phyloP scores from a whole-genome alignment of 2,113 vertebrate genomes.

The Hyla sarda region DNA sequence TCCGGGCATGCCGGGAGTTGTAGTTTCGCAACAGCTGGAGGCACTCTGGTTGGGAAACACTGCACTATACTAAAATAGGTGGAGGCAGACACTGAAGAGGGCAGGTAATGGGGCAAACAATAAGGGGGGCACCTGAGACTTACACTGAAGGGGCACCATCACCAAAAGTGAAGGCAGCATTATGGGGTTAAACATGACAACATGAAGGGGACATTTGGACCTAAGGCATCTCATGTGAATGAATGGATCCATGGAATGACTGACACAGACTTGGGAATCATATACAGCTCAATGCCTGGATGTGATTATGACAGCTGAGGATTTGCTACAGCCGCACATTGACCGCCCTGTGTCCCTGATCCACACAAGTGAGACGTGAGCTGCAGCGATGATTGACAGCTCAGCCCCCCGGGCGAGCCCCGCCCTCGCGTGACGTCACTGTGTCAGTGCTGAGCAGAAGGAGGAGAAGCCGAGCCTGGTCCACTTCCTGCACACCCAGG shows the following conservation, averaged over 20 bases:
- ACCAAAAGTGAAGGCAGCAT: neutral
- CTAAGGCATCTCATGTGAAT: no score
- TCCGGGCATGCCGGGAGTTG: no score
- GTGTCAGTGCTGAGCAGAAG: constrained; percentile 33
- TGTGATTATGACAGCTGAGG: neutral
- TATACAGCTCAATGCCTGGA: neutral
- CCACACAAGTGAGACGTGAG: constrained; percentile 35
- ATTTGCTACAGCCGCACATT: constrained; percentile 8
- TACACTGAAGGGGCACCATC: neutral
- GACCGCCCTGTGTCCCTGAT: constrained; percentile 3
- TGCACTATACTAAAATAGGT: no score
- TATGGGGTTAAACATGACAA: no score
- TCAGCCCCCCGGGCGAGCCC: neutral
- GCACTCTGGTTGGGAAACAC: no score
- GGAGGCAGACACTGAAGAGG: neutral
- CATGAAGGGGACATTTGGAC: no score
- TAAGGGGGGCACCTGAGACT: neutral
- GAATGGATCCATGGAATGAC: no score
- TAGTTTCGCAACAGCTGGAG: no score
- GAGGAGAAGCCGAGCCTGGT: neutral
- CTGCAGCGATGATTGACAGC: constrained; percentile 14
- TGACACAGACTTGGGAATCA: neutral
- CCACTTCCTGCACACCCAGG: constrained; percentile 47
- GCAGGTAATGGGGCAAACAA: no score
- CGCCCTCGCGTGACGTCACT: constrained; percentile 22